These are phyloP conservation scores for Semaprochilodus insignis DNA, from an alignment of 2,797 vertebrate genomes.

Conservation along the genomic window DNA sequence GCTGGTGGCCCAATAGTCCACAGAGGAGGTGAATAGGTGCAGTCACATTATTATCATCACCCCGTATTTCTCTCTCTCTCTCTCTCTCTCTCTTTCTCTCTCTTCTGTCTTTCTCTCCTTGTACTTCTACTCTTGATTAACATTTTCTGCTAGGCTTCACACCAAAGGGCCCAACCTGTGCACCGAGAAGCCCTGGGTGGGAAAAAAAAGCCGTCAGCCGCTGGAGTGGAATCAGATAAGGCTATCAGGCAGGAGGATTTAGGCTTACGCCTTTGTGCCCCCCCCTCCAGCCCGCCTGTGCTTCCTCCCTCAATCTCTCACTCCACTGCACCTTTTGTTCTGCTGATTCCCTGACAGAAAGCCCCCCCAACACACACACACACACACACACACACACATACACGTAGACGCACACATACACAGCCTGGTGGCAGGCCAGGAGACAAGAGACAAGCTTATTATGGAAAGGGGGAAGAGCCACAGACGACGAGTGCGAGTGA, in stretches of 20 bases:
- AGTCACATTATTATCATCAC: constrained; percentile 73
- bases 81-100: constrained; percentile 58
- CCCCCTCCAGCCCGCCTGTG: constrained; percentile 75
- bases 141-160: constrained; percentile 86
- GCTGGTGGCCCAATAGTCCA: constrained; percentile 44
- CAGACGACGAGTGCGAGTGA: not conserved
- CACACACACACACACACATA: constrained; percentile 74
- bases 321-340: constrained; percentile 95
- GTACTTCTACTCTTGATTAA: constrained; percentile 78
- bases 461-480: constrained; percentile 35
- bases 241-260: constrained; percentile 85
- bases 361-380: constrained; percentile 81
- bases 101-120: constrained; percentile 65
- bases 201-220: constrained; percentile 74
- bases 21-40: constrained; percentile 41
- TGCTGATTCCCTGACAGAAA: constrained; percentile 85
- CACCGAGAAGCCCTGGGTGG: constrained; percentile 72
- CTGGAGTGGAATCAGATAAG: constrained; percentile 92
- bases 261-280: constrained; percentile 85
- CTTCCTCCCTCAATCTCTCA: constrained; percentile 92
- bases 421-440: not conserved
- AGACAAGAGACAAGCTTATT: constrained; percentile 41
- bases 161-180: constrained; percentile 84
- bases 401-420: constrained; percentile 36
- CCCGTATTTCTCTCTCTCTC: constrained; percentile 69